A percentile compares a stretch with the other conserved stretches of the same genome.
These are phyloP conservation scores for Helogale parvula DNA, from an alignment of 2,113 vertebrate genomes.

Conservation along the genomic window DNA sequence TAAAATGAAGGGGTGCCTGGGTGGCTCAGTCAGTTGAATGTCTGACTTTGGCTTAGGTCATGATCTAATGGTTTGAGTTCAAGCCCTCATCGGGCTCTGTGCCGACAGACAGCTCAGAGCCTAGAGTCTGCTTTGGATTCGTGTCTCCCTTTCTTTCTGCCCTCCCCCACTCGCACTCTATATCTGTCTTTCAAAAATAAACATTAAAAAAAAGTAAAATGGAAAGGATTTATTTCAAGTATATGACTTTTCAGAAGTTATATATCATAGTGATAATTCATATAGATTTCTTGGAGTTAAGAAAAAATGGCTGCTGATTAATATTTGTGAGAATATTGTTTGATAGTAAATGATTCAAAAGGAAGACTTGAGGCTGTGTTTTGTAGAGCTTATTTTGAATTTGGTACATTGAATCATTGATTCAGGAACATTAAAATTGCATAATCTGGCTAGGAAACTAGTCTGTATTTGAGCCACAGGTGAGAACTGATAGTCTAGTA, in stretches of 20 bases:
- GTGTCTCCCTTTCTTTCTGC: no score
- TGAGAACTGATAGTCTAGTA: conserved; percentile 7
- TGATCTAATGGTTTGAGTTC: no score
- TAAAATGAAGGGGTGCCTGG: no score
- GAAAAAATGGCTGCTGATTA: not conserved
- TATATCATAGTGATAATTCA: not conserved
- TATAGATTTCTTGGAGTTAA: conserved; percentile 23
- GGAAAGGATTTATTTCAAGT: not conserved
- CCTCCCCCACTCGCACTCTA: no score
- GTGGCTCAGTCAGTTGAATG: no score
- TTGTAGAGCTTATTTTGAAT: conserved; percentile 48
- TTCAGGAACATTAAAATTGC: conserved; percentile 36
- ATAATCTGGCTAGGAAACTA: not conserved
- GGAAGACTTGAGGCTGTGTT: not conserved
- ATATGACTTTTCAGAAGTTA: conserved; percentile 15
- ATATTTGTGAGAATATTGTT: not conserved
- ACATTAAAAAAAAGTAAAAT: conserved; percentile 11
- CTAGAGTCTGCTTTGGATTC: no score
- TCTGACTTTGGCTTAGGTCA: no score
- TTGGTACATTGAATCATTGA: conserved; percentile 15
- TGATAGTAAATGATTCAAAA: conserved; percentile 39
- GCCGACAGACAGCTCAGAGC: no score
- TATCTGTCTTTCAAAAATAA: no score
- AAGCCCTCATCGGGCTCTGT: no score
- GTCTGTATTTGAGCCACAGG: conserved; percentile 1